Base-by-base conservation (phyloP, 2,797 vertebrate species). In the Gymnoscopelus microlampas region DNA sequence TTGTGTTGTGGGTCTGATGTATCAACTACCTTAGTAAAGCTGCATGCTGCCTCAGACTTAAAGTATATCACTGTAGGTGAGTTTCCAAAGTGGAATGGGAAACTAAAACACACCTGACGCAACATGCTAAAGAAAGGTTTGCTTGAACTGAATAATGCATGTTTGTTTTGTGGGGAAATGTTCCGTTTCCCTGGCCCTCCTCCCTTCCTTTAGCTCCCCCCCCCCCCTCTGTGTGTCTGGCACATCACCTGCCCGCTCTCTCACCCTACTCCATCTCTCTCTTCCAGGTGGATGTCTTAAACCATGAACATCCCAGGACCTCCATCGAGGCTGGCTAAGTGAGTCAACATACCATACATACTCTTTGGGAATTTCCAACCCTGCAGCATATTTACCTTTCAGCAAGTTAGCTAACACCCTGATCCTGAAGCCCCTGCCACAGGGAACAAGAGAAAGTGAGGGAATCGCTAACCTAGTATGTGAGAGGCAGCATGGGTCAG, bases 261-360 rank as follows among this genome's bases (percentile, higher is more conserved):
- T 64, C 13, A 14, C 57, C 24, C 15, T n/a, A 67, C 48, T 50
- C 12, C 67, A 47, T 67, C 54, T 63, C 26, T 72, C 6, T 68
- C 39, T 63, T 49, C 19, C 79, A 94, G 93, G 90, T 94, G 80
- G 80, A 93, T 93, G 90, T 77, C 85, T 82, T 79, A 86, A 87
- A 82, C 71, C 85, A 93, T 94, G 93, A 94, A 77, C 80, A 60
- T 61, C 66, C 77, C 23, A 62, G 90, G 83, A 89, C 65, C 88
- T 87, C 79, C 13, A 59, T 68, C 68, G 26, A 89, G 77, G 66
- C 66, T 48, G 80, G 68, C 84, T 82, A 93, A 94, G 94, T 94
- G 75, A 93, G 93, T 89, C 49, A 68, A 62, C 66, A 51, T 24
- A 53, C 57, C 19, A 19, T 19, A 39, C n/a, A 14, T 72, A 64